Percentiles rank a stretch among this genome's conserved stretches.
phyloP scores from a whole-genome alignment of 2,113 vertebrate species.

The Ameiurus melas region DNA sequence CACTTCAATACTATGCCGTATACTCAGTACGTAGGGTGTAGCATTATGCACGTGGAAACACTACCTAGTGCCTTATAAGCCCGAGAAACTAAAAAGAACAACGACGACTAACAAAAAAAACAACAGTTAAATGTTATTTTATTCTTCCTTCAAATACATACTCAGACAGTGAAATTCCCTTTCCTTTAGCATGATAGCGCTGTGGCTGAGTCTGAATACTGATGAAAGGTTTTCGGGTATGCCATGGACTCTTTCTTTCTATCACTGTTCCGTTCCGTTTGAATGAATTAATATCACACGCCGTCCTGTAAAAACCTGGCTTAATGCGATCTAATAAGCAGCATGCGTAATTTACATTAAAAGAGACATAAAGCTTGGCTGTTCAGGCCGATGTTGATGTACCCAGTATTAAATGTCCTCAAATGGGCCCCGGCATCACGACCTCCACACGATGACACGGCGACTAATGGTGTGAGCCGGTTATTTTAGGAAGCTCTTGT shows the following conservation, averaged over 20 bases:
- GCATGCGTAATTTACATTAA: slow-evolving; percentile 54
- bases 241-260: slow-evolving; percentile 23
- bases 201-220: background rate
- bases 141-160: background rate
- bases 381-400: slow-evolving; percentile 48
- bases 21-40: background rate
- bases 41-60: background rate
- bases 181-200: background rate
- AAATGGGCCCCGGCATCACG: slow-evolving; percentile 61
- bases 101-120: no score
- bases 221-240: background rate
- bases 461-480: slow-evolving; percentile 65
- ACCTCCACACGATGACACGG: slow-evolving; percentile 64
- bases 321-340: slow-evolving; percentile 56
- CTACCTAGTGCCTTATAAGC: background rate
- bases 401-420: slow-evolving; percentile 64
- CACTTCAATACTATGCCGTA: background rate
- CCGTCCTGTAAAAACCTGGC: slow-evolving; percentile 55
- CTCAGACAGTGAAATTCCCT: background rate
- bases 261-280: slow-evolving; percentile 35
- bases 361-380: slow-evolving; percentile 54
- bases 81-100: background rate
- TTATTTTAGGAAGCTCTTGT: slow-evolving; percentile 66
- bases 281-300: slow-evolving; percentile 62
- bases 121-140: background rate